phyloP scores from a whole-genome alignment of 2,797 vertebrate genomes.

The Enteromius argenteus region DNA sequence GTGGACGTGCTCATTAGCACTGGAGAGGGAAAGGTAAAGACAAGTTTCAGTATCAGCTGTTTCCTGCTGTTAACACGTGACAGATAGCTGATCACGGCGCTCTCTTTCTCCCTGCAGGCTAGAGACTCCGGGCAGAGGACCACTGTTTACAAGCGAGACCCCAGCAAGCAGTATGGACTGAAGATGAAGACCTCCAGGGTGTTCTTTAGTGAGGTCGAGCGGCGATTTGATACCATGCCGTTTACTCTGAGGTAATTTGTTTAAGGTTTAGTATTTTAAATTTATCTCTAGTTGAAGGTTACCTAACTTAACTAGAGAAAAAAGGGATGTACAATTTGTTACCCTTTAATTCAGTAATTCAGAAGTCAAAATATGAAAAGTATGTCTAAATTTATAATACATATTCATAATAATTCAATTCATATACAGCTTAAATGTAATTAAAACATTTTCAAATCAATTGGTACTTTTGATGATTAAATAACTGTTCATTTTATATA shows the following conservation, averaged over 20 bases:
- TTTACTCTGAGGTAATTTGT: slow-evolving; percentile 91
- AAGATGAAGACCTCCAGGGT: slow-evolving; percentile 98
- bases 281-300: too few relatives aligned
- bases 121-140: slow-evolving; percentile 95
- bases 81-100: background rate
- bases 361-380: background rate
- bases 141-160: slow-evolving; percentile 97
- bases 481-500: background rate
- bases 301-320: background rate
- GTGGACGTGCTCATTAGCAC: slow-evolving; percentile 96
- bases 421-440: background rate
- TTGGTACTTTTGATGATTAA: too few relatives aligned
- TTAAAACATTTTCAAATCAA: background rate
- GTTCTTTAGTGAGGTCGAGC: slow-evolving; percentile 97
- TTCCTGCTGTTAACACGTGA: background rate
- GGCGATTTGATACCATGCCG: slow-evolving; percentile 95
- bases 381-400: background rate
- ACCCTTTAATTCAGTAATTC: background rate
- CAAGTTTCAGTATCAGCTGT: background rate
- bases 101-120: slow-evolving; percentile 76
- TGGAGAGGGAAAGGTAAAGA: slow-evolving; percentile 96
- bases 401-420: background rate
- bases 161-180: slow-evolving; percentile 94
- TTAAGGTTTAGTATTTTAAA: background rate
- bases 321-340: background rate